Evolutionary conservation across 2,797 vertebrate species (phyloP).

Genomic region (Chelonia mydas): DNA sequence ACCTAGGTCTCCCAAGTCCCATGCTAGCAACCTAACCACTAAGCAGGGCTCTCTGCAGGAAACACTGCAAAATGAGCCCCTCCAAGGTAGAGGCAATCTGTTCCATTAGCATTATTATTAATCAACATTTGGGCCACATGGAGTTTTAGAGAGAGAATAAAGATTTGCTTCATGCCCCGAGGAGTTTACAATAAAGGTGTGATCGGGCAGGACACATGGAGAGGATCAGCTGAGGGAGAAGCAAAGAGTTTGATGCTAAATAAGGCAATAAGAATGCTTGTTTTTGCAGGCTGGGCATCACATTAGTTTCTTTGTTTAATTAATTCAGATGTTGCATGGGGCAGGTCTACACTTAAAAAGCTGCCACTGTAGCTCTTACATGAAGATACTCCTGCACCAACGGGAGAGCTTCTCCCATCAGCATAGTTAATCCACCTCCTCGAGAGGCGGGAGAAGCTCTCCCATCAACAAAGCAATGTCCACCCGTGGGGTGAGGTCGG

Average conservation of each 20-base stretch:
- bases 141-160: background rate
- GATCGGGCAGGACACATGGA: background rate
- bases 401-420: background rate
- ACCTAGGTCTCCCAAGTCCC: no score
- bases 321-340: background rate
- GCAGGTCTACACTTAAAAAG: background rate
- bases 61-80: no score
- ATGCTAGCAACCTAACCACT: no score
- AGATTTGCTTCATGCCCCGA: background rate
- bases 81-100: background rate
- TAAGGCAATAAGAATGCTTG: background rate
- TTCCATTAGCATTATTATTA: accelerated
- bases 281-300: background rate
- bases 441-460: background rate
- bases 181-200: background rate
- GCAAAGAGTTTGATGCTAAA: background rate
- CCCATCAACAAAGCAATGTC: background rate
- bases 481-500: background rate
- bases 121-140: background rate
- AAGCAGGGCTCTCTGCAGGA: no score
- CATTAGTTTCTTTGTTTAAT: background rate
- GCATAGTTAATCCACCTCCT: background rate
- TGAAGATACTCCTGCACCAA: background rate
- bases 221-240: background rate
- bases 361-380: background rate